These are phyloP conservation scores for Ostrea denselamellosa DNA, from an alignment of 1,140 invertebrate species.

Conservation along the genomic window DNA sequence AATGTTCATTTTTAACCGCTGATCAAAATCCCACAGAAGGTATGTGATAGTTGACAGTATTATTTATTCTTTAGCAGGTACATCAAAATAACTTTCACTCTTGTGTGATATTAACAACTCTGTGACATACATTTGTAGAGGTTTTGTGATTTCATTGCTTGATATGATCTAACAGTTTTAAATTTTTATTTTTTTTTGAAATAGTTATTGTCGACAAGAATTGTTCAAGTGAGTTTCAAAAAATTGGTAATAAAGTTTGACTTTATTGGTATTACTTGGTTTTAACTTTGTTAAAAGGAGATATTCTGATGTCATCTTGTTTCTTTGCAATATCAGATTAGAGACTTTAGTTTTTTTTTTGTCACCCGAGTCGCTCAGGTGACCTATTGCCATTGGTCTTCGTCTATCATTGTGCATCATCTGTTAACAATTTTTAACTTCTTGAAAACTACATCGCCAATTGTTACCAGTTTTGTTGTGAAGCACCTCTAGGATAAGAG, in stretches of 20 bases:
- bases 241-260: conserved; percentile 30
- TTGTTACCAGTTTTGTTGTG: too few species aligned
- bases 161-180: conserved; percentile 30
- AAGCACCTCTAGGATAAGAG: too few species aligned
- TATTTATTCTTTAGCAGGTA: neutral
- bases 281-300: neutral
- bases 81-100: conserved; percentile 23
- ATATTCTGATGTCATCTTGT: too few species aligned
- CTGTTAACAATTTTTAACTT: too few species aligned
- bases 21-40: neutral
- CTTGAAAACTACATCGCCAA: too few species aligned
- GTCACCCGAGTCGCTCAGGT: too few species aligned
- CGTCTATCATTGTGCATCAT: too few species aligned
- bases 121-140: conserved; percentile 8
- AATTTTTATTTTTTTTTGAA: neutral
- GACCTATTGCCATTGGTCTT: too few species aligned
- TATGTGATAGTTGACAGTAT: conserved; percentile 13
- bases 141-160: conserved; percentile 24
- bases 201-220: conserved; percentile 30
- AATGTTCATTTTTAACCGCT: conserved; percentile 1
- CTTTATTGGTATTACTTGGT: neutral
- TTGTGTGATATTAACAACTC: conserved; percentile 21
- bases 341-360: too few species aligned
- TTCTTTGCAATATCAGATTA: neutral
- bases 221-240: conserved; percentile 35